Conservation (phyloP, 2,113 vertebrate species). For the Genyomyrus donnyi region DNA sequence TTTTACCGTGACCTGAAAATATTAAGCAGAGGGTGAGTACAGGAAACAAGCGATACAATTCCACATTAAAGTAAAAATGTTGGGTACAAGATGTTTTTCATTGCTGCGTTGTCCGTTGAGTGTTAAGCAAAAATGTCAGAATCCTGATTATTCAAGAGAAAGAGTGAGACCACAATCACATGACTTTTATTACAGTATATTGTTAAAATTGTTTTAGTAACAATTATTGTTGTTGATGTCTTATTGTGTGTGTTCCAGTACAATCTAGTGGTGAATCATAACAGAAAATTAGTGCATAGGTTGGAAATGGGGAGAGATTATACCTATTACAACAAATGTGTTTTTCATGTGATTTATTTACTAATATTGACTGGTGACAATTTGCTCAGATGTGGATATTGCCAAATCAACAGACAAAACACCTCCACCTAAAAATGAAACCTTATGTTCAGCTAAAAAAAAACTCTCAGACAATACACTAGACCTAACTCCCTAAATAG, state of each 20-base stretch:
- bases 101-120: not conserved
- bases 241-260: not conserved
- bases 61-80: not conserved
- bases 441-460: not conserved
- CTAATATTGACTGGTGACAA: not conserved
- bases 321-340: not conserved
- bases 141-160: not conserved
- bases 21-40: not conserved
- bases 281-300: not conserved
- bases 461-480: not conserved
- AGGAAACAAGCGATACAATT: not conserved
- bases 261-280: not conserved
- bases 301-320: not conserved
- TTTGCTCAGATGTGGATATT: not conserved
- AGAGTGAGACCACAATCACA: not conserved
- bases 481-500: not conserved
- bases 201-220: not conserved
- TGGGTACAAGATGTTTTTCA: not conserved
- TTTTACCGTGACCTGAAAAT: not conserved
- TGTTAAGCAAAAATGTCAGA: not conserved
- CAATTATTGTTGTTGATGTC: not conserved
- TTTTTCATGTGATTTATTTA: not conserved
- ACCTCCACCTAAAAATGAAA: not conserved
- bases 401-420: not conserved
- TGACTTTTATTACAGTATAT: not conserved